phyloP scores from a whole-genome alignment of 2,797 vertebrate species.

The Enteromius paludinosus region DNA sequence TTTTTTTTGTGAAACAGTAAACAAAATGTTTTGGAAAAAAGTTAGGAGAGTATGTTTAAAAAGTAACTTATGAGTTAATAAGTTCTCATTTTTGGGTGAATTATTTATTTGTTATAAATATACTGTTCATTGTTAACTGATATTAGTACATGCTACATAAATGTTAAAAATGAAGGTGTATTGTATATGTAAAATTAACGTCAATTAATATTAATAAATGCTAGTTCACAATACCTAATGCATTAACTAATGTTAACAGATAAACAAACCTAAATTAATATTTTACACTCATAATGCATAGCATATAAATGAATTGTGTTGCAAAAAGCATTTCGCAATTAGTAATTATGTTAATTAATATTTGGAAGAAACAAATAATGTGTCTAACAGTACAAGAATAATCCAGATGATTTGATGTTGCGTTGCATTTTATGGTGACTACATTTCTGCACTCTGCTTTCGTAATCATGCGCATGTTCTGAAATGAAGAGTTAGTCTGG shows the following conservation, averaged over 20 bases:
- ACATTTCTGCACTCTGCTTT: conserved; percentile 12
- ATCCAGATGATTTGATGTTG: conserved; percentile 7
- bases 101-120: background rate
- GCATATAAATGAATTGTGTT: background rate
- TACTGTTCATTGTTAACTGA: background rate
- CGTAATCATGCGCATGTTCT: background rate
- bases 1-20: background rate
- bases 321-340: background rate
- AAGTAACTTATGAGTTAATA: too few relatives aligned
- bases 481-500: conserved; percentile 17
- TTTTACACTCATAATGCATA: background rate
- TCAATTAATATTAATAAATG: background rate
- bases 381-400: background rate
- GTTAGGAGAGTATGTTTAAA: background rate
- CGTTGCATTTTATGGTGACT: conserved; percentile 2
- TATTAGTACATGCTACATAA: background rate
- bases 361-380: background rate
- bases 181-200: background rate
- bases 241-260: background rate
- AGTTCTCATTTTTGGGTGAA: background rate
- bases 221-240: background rate
- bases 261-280: background rate
- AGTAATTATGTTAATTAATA: background rate
- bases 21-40: background rate
- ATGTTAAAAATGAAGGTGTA: background rate